Conservation (phyloP, 2,113 vertebrate genomes). For the Leptocoma aspasia region DNA sequence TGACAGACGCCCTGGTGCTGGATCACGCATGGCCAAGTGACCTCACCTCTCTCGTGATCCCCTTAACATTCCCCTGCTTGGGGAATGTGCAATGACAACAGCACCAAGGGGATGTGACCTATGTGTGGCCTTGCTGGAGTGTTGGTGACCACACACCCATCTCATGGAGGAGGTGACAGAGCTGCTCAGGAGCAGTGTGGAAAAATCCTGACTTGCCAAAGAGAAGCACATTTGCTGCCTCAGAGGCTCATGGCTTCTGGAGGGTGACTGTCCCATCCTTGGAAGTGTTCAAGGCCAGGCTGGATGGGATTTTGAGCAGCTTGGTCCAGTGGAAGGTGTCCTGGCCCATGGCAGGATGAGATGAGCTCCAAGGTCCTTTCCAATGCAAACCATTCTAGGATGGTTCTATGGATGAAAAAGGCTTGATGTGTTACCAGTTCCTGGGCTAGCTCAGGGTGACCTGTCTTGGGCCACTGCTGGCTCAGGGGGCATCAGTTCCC, state of each 20-base stretch:
- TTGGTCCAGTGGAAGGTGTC: neutral
- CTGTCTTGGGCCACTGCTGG: neutral
- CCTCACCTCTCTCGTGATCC: neutral
- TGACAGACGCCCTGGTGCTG: neutral
- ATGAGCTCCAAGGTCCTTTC: neutral
- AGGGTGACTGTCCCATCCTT: neutral
- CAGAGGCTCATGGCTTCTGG: neutral
- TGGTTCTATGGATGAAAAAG: neutral
- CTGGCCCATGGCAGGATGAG: neutral
- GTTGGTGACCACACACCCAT: neutral
- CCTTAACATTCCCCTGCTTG: neutral
- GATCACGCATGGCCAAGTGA: neutral
- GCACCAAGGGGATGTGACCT: neutral
- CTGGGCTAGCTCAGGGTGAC: neutral
- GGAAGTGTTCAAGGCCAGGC: neutral
- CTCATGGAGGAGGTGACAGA: fast-evolving
- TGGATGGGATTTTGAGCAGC: neutral
- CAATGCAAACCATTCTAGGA: neutral
- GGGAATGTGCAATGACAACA: neutral
- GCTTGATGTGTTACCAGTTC: neutral
- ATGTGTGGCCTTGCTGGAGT: fast-evolving
- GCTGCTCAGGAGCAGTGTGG: neutral
- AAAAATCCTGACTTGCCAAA: neutral
- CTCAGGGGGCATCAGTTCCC: neutral
- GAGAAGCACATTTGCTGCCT: neutral